Evolutionary conservation across 2,113 vertebrate species (phyloP).

Genomic region (Cottus gobio): DNA sequence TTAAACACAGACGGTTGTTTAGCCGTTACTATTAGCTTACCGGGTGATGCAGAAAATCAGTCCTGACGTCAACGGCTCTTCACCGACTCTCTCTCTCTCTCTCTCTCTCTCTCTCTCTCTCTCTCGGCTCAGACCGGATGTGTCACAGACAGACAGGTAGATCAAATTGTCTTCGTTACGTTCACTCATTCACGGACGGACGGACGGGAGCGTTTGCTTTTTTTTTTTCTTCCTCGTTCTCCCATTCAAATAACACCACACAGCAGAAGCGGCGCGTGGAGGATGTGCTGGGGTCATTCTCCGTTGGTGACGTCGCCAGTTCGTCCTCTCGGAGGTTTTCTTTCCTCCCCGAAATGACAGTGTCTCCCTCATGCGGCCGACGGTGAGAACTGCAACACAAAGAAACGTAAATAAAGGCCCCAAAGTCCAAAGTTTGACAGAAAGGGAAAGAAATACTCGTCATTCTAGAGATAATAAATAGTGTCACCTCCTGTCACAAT

Average conservation of each 20-base stretch:
- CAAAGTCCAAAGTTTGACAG: background rate
- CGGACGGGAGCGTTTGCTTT: background rate
- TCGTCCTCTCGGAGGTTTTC: background rate
- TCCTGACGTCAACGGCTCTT: constrained; percentile 40
- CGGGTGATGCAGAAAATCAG: constrained; percentile 49
- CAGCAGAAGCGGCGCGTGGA: constrained; percentile 15
- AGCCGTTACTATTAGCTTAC: constrained; percentile 66
- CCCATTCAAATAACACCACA: constrained; percentile 24
- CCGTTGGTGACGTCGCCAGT: constrained; percentile 34
- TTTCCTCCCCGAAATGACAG: background rate
- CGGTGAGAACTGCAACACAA: background rate
- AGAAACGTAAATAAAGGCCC: too few relatives aligned
- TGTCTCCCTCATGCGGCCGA: constrained; percentile 38
- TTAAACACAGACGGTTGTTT: background rate
- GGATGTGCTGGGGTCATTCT: constrained; percentile 11
- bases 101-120: background rate
- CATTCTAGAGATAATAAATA: background rate
- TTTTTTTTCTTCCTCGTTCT: background rate
- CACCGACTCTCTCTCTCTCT: background rate
- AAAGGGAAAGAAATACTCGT: background rate
- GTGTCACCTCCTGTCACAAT: too few relatives aligned
- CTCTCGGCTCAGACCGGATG: background rate
- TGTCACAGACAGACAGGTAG: background rate
- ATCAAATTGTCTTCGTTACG: background rate
- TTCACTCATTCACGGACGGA: constrained; percentile 14